phyloP scores from a whole-genome alignment of 1,140 invertebrate genomes.

The Magallana ariakensis region DNA sequence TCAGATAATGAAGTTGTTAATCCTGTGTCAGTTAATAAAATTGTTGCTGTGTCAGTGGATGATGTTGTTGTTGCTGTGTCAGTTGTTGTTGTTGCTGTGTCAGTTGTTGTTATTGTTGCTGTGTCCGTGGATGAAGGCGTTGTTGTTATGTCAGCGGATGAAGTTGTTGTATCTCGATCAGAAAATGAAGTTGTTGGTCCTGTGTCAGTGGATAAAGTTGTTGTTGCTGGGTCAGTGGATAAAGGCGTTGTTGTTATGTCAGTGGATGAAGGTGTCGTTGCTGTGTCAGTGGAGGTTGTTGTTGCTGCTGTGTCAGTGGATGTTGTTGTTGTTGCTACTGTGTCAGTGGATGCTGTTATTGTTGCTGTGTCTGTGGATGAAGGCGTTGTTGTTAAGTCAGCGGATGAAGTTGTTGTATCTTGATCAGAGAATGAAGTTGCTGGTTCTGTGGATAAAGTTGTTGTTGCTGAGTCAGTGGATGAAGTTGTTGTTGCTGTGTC shows the following conservation, averaged over 20 bases:
- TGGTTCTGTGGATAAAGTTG: no score
- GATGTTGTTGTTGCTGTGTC: not conserved
- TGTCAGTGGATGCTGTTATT: no score
- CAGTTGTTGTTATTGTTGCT: not conserved
- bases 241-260: no score
- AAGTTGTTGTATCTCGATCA: not conserved
- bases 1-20: no score
- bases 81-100: not conserved
- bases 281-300: not conserved
- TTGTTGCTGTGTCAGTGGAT: not conserved
- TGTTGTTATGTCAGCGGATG: not conserved
- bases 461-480: not conserved
- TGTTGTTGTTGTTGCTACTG: no score
- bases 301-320: not conserved
- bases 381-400: no score
- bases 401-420: no score
- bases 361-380: no score
- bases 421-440: no score
- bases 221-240: no score
- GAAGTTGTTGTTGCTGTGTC: no score
- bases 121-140: not conserved
- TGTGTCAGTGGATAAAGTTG: not conserved
- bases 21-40: not conserved
- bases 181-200: no score
- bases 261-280: not conserved